These are phyloP conservation scores for Planiliza haematocheilus DNA, from an alignment of 2,113 vertebrate genomes.

Conservation along the genomic window DNA sequence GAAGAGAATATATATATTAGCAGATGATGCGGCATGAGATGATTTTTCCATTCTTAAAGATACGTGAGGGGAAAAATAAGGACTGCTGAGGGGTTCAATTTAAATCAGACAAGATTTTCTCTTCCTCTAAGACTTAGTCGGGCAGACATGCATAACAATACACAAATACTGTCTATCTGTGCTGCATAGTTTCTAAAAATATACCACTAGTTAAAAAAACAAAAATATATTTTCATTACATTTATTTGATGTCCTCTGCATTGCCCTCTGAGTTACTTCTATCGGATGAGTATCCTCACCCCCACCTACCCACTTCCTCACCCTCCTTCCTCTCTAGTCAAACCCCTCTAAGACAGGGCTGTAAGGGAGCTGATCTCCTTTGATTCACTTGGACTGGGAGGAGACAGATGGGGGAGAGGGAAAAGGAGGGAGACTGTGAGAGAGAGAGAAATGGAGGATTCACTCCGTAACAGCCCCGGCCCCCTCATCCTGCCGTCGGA, in stretches of 20 bases:
- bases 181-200: too few species aligned
- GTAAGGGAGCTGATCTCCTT: conserved; percentile 68
- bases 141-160: neutral
- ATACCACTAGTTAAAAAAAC: neutral
- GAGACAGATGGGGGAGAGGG: conserved; percentile 47
- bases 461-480: conserved; percentile 39
- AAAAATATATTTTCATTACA: conserved; percentile 28
- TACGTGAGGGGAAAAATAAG: neutral
- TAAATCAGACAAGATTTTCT: neutral
- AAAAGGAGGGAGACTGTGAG: conserved; percentile 6
- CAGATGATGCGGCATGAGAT: neutral
- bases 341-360: conserved; percentile 70
- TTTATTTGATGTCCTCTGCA: conserved; percentile 27
- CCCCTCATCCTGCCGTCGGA: conserved; percentile 53
- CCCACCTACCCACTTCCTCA: conserved; percentile 27
- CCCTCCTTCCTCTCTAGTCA: conserved; percentile 62
- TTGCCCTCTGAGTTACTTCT: conserved; percentile 71
- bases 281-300: conserved; percentile 40
- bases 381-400: conserved; percentile 69
- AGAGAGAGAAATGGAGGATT: conserved; percentile 41
- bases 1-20: neutral
- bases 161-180: neutral
- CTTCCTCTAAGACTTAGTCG: conserved; percentile 1
- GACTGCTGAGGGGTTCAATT: too few species aligned
- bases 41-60: neutral